Conservation (phyloP, 2,888 invertebrate genomes). For the Thumatha senex region DNA sequence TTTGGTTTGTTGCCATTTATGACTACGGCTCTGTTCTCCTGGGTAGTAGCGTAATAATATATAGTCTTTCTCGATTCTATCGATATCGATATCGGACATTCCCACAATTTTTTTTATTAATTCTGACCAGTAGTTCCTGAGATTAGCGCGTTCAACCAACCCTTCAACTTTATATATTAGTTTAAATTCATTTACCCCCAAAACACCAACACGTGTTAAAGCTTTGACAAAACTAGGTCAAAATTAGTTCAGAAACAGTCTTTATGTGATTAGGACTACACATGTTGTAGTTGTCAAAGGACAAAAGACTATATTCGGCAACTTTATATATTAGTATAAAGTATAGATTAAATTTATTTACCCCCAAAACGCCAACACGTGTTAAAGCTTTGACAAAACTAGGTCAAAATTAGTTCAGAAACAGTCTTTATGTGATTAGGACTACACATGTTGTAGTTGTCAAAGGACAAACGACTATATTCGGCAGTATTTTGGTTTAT, state of each 20-base stretch:
- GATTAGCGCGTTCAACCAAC: too few species aligned
- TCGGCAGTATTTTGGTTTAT: rapidly evolving
- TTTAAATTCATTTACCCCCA: conserved; percentile 17
- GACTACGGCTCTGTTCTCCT: too few species aligned
- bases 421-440: conserved; percentile 20
- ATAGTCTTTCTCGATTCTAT: too few species aligned
- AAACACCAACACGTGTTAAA: conserved; percentile 27
- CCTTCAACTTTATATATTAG: too few species aligned
- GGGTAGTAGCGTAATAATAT: too few species aligned
- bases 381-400: conserved; percentile 26
- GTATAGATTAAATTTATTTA: conserved; percentile 19
- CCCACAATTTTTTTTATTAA: too few species aligned
- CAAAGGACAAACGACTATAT: conserved; percentile 6
- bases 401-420: conserved; percentile 27
- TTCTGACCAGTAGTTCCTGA: too few species aligned
- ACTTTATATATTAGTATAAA: too few species aligned
- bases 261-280: conserved; percentile 24
- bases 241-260: conserved; percentile 23
- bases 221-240: conserved; percentile 23
- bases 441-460: conserved; percentile 19
- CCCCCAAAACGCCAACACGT: conserved; percentile 23
- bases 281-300: conserved; percentile 8
- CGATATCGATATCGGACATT: too few species aligned
- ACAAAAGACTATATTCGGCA: background rate
- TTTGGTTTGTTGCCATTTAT: too few species aligned